Evolutionary conservation across 2,797 vertebrate species (phyloP), one percentile per base, ranked within the genome.

Genomic region (Lithobates sylvaticus): DNA sequence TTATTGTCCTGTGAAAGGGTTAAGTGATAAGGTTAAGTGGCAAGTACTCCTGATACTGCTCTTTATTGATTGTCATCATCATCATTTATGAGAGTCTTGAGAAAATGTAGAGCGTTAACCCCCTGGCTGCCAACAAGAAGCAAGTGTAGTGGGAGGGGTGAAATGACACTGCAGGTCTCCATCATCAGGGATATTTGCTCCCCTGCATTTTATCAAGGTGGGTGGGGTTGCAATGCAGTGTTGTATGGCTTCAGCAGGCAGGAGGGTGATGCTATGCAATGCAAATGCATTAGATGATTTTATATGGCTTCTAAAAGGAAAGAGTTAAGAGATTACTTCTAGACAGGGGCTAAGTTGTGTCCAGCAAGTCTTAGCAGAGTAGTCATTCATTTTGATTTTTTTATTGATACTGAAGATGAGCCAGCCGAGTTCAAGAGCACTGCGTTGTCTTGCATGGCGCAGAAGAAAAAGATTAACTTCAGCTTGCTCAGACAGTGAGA

Each of bases 1-100:
- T 18, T 36, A n/a, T 16, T 50, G 27, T 78, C 26, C 71, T 36
- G 2, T 44, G 23, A 84, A 76, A 27, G 82, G 82, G 73, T 84
- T 84, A 84, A 76, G 29, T 61, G 27, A 23, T 21, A 12, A 72
- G 74, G 79, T 76, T 86, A 77, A 81, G 61, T 76, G 65, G 78
- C 67, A 73, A 47, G 42, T 86, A 86, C 42, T 72, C 65, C 68
- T 58, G 54, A 15, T 76, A 67, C 36, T 71, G 74, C 71, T 71
- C 34, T 26, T 34, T 81, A 80, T 75, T 76, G 84, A 86, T 81
- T 86, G 72, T n/a, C 47, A 83, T 82, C 26, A 61, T 78, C 39
- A 77, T 77, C 36, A 61, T 78, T 78, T 78, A 78, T 78, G 36
- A 34, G 5, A 29, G 65, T 44, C 29, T 73, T 81, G 78, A 86